These are phyloP conservation scores for Bombylius major DNA, from an alignment of 2,888 invertebrate genomes.

Conservation along the genomic window DNA sequence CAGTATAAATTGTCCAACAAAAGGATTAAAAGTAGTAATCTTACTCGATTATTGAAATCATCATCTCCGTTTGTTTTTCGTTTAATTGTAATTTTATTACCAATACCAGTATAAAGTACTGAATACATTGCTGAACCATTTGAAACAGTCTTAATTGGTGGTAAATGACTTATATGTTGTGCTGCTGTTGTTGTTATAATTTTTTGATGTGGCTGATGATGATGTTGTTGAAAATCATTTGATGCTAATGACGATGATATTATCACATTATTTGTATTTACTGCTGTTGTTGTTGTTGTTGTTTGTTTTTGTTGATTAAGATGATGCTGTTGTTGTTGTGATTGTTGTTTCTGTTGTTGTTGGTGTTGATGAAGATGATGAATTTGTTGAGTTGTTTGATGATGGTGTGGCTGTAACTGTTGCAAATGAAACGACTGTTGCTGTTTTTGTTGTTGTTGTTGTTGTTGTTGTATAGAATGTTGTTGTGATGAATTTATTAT, in stretches of 20 bases:
- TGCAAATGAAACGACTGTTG: slow-evolving; percentile 4
- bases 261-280: not conserved
- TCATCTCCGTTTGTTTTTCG: slow-evolving; percentile 54
- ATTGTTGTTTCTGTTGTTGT: slow-evolving; percentile 1
- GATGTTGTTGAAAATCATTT: not conserved
- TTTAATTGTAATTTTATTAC: slow-evolving; percentile 74
- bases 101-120: slow-evolving; percentile 66
- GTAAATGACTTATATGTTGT: slow-evolving; percentile 18
- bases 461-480: slow-evolving; percentile 14
- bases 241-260: not conserved
- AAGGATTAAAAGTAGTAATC: slow-evolving; percentile 7
- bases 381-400: slow-evolving; percentile 6
- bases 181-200: slow-evolving; percentile 3
- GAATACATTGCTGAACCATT: slow-evolving; percentile 57
- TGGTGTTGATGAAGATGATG: slow-evolving; percentile 8
- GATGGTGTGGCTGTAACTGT: slow-evolving; percentile 11
- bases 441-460: slow-evolving; percentile 12
- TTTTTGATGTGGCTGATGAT: not conserved
- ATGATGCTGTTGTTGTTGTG: not conserved
- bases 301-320: slow-evolving; percentile 6
- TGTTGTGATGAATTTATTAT: slow-evolving; percentile 11
- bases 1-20: too few relatives aligned
- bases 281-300: not conserved
- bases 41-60: slow-evolving; percentile 34
- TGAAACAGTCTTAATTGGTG: slow-evolving; percentile 35